phyloP scores from a whole-genome alignment of 2,888 invertebrate species.

The Rotaria magnacalcarata region DNA sequence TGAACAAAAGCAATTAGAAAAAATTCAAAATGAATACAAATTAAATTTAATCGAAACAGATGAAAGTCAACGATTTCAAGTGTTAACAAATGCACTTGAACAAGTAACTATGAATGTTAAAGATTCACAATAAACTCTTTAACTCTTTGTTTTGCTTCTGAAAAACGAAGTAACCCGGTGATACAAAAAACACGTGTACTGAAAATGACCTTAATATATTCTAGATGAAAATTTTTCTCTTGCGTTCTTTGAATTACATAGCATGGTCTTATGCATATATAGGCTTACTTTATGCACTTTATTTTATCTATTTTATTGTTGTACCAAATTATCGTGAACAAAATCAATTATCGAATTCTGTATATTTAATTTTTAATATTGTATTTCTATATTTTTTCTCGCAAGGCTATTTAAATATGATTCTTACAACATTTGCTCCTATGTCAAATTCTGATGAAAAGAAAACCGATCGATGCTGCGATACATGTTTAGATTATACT shows the following conservation, averaged over 20 bases:
- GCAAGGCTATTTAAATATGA: background rate
- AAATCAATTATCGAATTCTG: background rate
- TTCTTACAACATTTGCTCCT: background rate
- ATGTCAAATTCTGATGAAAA: background rate
- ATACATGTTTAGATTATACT: background rate
- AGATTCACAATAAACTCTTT: background rate
- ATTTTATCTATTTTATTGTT: background rate
- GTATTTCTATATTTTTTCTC: slow-evolving; percentile 21
- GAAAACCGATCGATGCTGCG: background rate
- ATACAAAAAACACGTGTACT: background rate
- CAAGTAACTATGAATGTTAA: background rate
- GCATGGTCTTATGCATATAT: background rate
- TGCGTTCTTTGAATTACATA: background rate
- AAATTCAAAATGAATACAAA: slow-evolving; percentile 6
- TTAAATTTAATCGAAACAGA: background rate
- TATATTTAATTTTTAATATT: background rate
- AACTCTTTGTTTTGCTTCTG: background rate
- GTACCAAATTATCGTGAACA: background rate
- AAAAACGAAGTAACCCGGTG: background rate
- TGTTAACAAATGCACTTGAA: background rate
- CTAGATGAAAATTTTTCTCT: slow-evolving; percentile 3
- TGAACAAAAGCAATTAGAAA: background rate
- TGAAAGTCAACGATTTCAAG: background rate
- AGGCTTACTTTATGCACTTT: slow-evolving; percentile 17
- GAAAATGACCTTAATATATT: background rate